These are phyloP conservation scores for Morelia viridis DNA, from an alignment of 2,797 vertebrate genomes.

Conservation along the genomic window DNA sequence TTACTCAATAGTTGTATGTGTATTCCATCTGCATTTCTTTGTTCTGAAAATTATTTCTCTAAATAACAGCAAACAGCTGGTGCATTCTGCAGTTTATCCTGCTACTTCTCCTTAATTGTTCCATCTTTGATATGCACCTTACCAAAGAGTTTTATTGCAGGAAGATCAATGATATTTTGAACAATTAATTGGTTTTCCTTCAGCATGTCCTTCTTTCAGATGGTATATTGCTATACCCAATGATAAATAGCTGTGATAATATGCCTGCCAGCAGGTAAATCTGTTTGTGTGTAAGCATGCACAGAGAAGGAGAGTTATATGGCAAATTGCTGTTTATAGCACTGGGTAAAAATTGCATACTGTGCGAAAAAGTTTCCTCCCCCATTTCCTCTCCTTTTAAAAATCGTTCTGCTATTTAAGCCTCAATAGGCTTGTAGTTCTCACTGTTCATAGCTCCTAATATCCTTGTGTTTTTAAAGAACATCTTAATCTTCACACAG, in stretches of 20 bases:
- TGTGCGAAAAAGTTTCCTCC: neutral
- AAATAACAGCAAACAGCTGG: neutral
- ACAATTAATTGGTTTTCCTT: neutral
- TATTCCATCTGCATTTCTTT: neutral
- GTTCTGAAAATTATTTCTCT: constrained; percentile 6
- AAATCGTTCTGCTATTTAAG: neutral
- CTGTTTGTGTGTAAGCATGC: neutral
- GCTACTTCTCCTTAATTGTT: neutral
- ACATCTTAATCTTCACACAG: neutral
- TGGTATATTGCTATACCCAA: neutral
- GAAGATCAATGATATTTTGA: neutral
- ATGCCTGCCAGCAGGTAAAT: neutral
- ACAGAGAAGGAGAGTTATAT: neutral
- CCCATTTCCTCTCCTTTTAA: neutral
- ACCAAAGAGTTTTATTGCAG: neutral
- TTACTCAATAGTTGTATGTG: neutral
- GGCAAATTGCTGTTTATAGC: neutral
- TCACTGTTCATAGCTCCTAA: neutral
- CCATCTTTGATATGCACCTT: neutral
- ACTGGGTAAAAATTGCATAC: neutral
- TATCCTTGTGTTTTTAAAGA: neutral
- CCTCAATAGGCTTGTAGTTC: neutral
- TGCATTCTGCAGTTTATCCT: neutral
- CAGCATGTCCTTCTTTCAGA: neutral
- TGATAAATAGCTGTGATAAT: neutral